Conservation (phyloP, 1,140 invertebrate genomes). For the Diorhabda elongata region DNA sequence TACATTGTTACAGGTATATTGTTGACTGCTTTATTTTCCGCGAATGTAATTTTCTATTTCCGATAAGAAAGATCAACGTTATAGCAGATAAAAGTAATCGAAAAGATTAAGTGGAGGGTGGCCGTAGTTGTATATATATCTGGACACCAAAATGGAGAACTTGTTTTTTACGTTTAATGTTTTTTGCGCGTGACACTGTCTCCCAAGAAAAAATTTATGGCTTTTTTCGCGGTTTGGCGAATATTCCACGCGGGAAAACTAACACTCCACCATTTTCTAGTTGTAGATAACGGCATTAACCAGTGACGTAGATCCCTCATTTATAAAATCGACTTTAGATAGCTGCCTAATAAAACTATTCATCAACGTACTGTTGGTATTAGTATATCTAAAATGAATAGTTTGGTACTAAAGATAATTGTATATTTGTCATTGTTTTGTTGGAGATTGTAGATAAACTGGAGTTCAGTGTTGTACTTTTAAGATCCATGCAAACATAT, state of each 20-base stretch:
- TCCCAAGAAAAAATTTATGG: constrained; percentile 6
- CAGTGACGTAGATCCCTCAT: constrained; percentile 1
- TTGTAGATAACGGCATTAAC: constrained; percentile 6
- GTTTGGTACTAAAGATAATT: too few species aligned
- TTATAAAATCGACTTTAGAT: too few species aligned
- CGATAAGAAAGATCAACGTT: constrained; percentile 10
- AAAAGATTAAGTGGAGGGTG: constrained; percentile 4
- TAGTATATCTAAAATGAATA: too few species aligned
- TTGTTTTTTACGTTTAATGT: constrained; percentile 13
- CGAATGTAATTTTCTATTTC: neutral
- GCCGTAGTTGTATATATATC: constrained; percentile 1
- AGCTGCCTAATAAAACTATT: too few species aligned
- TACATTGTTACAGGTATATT: too few species aligned
- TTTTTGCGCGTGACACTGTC: constrained; percentile 14
- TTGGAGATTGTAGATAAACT: too few species aligned
- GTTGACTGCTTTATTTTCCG: too few species aligned
- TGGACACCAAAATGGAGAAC: constrained; percentile 13
- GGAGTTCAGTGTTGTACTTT: too few species aligned
- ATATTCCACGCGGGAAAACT: constrained; percentile 10
- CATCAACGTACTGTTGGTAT: too few species aligned
- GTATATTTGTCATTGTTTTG: too few species aligned
- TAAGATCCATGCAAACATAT: too few species aligned
- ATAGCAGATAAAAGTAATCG: constrained; percentile 7
- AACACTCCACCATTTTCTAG: constrained; percentile 8
- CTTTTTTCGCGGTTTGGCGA: constrained; percentile 15